Percentiles rank a stretch among this genome's conserved stretches.
These are phyloP conservation scores for Drosophila kanekoi DNA, from an alignment of 2,888 invertebrate species.

Conservation along the genomic window DNA sequence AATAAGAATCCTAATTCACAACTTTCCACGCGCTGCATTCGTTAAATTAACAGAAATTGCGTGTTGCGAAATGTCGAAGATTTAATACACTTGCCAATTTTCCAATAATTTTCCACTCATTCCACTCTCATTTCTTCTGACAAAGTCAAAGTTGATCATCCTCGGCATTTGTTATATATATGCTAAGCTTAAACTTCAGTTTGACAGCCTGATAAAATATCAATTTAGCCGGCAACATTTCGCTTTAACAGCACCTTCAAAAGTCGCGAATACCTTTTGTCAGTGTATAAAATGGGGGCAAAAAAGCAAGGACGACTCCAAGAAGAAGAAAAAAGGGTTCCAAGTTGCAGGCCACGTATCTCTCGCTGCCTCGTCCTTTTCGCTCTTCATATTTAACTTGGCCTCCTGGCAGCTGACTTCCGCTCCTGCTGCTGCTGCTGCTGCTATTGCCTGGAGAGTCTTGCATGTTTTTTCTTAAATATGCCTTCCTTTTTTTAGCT, in stretches of 20 bases:
- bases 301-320: slow-evolving; percentile 26
- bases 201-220: too few relatives aligned
- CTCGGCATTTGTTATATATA: too few relatives aligned
- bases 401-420: slow-evolving; percentile 41
- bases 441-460: slow-evolving; percentile 24
- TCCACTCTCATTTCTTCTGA: too few relatives aligned
- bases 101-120: too few relatives aligned
- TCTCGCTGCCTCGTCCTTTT: slow-evolving; percentile 14
- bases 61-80: neutral
- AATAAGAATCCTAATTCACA: slow-evolving; percentile 70
- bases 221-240: too few relatives aligned
- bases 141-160: too few relatives aligned
- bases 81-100: slow-evolving; percentile 2
- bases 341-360: slow-evolving; percentile 47
- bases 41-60: slow-evolving; percentile 33
- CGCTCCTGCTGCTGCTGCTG: slow-evolving; percentile 9
- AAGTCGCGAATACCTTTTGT: neutral
- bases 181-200: too few relatives aligned
- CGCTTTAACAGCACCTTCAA: neutral
- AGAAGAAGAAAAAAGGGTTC: slow-evolving; percentile 52
- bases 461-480: slow-evolving; percentile 35
- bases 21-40: slow-evolving; percentile 65
- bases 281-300: slow-evolving; percentile 6
- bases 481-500: too few relatives aligned
- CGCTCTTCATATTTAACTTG: slow-evolving; percentile 59